Base-by-base conservation (phyloP, 2,797 vertebrate genomes). In the Sus cebifrons region DNA sequence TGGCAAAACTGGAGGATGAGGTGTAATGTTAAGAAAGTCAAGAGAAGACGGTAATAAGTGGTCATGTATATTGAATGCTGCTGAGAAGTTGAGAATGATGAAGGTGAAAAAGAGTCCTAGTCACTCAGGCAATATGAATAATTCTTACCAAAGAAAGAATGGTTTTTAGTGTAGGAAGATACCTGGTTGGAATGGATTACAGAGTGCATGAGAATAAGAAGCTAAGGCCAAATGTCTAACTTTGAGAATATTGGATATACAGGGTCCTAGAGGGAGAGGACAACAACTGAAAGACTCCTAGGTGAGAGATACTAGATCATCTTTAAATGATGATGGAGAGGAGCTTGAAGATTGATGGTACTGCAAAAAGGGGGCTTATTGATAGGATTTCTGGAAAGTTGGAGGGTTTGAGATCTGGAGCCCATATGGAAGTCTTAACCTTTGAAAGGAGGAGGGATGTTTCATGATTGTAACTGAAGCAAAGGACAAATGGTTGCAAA, bases 401-500 rank as follows among this genome's bases (percentile, higher is more conserved):
- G 20, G 49, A 52, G 20, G 5, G 13, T 25, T 82, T 93, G 40
- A 21, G 2, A 90, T 78, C 29, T 56, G 67, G 44, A 25, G 36
- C 5, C 18, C 44, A 58, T 3, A 2, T 5, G 9, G 86, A 71
- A 85, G 14, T 64, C 27, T 78, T 91, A 21, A 29, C 68, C 58
- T 82, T 92, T 75, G 36, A 79, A 94, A 79, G 64, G 13, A 88
- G n/a, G 60, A 91, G 36, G 20, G 29, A 36, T 27, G 65, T 96
- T 91, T 96, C 75, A 86, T 71, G 44, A 74, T 87, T 90, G 9
- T 54, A 29, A 89, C 64, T 77, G 29, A 49, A 96, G 13, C 36
- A 60, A 90, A 86, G 44, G 23, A 20, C 5, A 36, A 92, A 67
- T 85, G 21, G 15, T 15, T 75, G 23, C 25, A 75, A 58, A 67